These are phyloP conservation scores for Heliconius nattereri DNA, from an alignment of 1,140 invertebrate genomes.

Conservation along the genomic window DNA sequence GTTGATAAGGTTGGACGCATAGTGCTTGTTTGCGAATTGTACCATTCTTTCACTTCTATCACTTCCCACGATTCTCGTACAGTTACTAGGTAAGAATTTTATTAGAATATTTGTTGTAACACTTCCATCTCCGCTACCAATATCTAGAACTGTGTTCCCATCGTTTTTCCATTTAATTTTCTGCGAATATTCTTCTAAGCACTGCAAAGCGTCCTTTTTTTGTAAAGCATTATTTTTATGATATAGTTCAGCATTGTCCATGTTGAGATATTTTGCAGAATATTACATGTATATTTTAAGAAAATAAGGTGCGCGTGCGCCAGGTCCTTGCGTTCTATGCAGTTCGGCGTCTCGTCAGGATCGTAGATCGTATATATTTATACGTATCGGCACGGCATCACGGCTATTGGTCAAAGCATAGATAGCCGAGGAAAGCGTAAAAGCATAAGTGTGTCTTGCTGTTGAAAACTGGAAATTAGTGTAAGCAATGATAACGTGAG, in stretches of 20 bases:
- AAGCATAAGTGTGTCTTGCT: conserved; percentile 3
- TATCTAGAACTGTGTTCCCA: too few relatives aligned
- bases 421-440: conserved; percentile 33
- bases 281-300: conserved; percentile 33
- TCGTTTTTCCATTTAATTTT: too few relatives aligned
- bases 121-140: too few relatives aligned
- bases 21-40: too few relatives aligned
- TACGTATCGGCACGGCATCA: conserved; percentile 51
- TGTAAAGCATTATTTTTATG: conserved; percentile 85
- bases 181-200: too few relatives aligned
- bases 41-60: too few relatives aligned
- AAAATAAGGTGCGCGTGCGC: conserved; percentile 46
- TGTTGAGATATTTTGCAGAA: conserved; percentile 49
- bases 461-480: conserved; percentile 35
- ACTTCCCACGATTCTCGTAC: too few relatives aligned
- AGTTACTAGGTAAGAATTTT: too few relatives aligned
- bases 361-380: conserved; percentile 62
- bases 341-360: conserved; percentile 57
- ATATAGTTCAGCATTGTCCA: conserved; percentile 86
- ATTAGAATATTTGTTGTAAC: too few relatives aligned
- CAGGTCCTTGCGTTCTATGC: conserved; percentile 54
- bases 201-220: conserved; percentile 82
- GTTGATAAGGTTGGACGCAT: too few relatives aligned
- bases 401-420: conserved; percentile 34
- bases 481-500: background rate